A percentile compares a stretch with the other conserved stretches of the same genome.
phyloP scores from a whole-genome alignment of 2,113 vertebrate genomes.

The Neodon shergylaensis region DNA sequence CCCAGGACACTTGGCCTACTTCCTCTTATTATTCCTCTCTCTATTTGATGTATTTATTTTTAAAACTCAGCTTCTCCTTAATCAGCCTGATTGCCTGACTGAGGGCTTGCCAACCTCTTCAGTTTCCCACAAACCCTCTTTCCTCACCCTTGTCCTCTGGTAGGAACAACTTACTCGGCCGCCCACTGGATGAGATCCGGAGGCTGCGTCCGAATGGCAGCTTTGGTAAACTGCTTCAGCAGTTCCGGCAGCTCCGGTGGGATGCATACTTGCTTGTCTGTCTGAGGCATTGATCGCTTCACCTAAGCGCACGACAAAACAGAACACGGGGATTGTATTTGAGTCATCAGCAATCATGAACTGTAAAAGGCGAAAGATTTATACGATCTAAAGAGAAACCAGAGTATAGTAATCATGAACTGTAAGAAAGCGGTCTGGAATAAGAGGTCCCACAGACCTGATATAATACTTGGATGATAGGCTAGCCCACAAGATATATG shows the following conservation, averaged over 20 bases:
- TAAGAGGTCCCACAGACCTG: neutral
- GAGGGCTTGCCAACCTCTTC: neutral
- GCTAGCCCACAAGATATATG: neutral
- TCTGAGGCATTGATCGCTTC: conserved; percentile 79
- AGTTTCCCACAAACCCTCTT: neutral
- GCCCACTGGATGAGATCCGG: conserved; percentile 83
- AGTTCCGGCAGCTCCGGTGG: conserved; percentile 83
- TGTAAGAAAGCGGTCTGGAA: neutral
- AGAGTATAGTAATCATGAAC: neutral
- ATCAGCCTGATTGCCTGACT: neutral
- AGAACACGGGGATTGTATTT: neutral
- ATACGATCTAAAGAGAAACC: too few relatives aligned
- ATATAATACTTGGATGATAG: neutral
- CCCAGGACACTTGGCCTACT: neutral
- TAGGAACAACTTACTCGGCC: conserved; percentile 75
- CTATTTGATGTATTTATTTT: neutral
- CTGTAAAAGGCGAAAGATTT: too few relatives aligned
- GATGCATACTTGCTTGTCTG: conserved; percentile 81
- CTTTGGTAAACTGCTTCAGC: conserved; percentile 85
- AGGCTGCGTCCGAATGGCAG: conserved; percentile 84
- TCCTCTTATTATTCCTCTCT: neutral
- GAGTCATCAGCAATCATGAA: neutral
- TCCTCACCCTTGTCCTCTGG: neutral
- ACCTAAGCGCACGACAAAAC: conserved; percentile 61
- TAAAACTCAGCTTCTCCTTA: neutral